phyloP scores from a whole-genome alignment of 2,797 vertebrate species.

The Numenius phaeopus region DNA sequence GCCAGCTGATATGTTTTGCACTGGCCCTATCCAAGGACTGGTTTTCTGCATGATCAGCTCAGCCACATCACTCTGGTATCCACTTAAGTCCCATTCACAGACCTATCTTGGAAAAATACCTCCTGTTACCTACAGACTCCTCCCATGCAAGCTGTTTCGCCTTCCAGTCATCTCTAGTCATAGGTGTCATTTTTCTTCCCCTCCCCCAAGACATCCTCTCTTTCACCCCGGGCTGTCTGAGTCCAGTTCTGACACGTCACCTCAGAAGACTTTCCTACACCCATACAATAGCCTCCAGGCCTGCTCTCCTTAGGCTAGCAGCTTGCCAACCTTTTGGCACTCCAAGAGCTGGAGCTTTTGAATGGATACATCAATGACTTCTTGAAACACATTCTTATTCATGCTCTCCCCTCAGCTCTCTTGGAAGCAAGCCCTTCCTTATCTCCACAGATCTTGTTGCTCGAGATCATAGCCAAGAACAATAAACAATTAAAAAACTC shows the following conservation, averaged over 20 bases:
- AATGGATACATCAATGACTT: not conserved
- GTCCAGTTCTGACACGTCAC: not conserved
- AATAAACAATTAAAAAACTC: not conserved
- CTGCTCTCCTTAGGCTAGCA: not conserved
- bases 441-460: not conserved
- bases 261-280: not conserved
- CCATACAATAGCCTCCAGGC: not conserved
- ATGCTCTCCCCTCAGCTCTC: not conserved
- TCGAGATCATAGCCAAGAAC: not conserved
- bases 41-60: not conserved
- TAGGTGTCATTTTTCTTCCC: not conserved
- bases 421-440: not conserved
- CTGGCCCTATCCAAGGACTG: not conserved
- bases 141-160: not conserved
- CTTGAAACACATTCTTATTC: not conserved
- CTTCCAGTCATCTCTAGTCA: not conserved
- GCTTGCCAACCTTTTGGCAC: not conserved
- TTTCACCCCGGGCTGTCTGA: not conserved
- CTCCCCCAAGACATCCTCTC: not conserved
- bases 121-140: not conserved
- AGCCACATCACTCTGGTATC: not conserved
- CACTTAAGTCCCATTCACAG: not conserved
- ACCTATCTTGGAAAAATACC: not conserved
- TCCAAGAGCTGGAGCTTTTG: not conserved
- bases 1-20: not conserved